These are phyloP conservation scores for Amaurobius ferox DNA, from an alignment of 2,888 invertebrate genomes.

Conservation along the genomic window DNA sequence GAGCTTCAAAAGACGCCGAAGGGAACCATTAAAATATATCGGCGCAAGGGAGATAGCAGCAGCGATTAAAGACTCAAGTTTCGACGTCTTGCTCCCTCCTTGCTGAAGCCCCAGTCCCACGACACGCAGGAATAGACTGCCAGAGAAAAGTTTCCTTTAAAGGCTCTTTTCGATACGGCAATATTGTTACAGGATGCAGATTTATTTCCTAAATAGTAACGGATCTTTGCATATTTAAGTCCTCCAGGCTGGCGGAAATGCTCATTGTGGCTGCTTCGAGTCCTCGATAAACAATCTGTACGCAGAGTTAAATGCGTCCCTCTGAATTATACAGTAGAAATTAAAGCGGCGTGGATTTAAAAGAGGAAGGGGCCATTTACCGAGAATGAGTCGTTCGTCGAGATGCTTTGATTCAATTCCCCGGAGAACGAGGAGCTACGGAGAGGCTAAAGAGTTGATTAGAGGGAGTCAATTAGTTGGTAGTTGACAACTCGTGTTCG, in stretches of 20 bases:
- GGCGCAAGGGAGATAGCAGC: constrained; percentile 69
- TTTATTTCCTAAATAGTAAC: constrained; percentile 55
- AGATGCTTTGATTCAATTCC: neutral
- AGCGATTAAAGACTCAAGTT: constrained; percentile 71
- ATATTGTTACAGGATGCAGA: constrained; percentile 67
- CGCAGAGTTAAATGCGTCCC: constrained; percentile 23
- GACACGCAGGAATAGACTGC: constrained; percentile 57
- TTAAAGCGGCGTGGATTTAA: constrained; percentile 56
- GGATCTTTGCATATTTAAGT: constrained; percentile 70
- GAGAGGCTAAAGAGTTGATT: constrained; percentile 56
- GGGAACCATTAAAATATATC: constrained; percentile 73
- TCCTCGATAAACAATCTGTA: constrained; percentile 63
- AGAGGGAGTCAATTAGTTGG: constrained; percentile 57
- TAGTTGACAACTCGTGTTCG: constrained; percentile 24
- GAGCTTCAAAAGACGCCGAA: constrained; percentile 70
- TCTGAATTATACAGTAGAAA: constrained; percentile 68
- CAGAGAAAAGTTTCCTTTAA: constrained; percentile 49
- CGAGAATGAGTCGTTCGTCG: neutral
- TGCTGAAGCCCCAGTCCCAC: constrained; percentile 48
- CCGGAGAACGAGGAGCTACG: neutral
- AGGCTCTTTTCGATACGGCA: constrained; percentile 53
- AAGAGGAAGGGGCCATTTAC: constrained; percentile 14
- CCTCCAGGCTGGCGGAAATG: constrained; percentile 30
- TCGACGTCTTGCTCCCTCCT: constrained; percentile 58
- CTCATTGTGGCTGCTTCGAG: constrained; percentile 59